Conservation (phyloP, 2,888 invertebrate species). For the Nowickia ferox region DNA sequence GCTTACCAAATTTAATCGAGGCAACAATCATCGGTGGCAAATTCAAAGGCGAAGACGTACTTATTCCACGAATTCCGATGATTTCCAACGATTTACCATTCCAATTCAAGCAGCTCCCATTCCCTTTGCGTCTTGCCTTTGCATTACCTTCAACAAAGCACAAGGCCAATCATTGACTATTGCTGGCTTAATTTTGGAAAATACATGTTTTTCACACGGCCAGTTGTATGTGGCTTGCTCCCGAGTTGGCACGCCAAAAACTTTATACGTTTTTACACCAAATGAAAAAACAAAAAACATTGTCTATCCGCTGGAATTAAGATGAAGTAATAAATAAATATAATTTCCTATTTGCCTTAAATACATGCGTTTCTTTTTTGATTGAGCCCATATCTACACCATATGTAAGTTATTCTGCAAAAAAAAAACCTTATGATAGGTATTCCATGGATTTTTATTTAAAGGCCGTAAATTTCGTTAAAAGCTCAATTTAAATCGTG, state of each 20-base stretch:
- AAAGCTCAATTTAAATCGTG: not conserved
- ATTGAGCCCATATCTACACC: too few relatives aligned
- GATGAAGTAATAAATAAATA: conserved; percentile 51
- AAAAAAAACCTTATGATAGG: too few relatives aligned
- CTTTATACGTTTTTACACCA: conserved; percentile 52
- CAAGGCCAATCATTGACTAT: conserved; percentile 10
- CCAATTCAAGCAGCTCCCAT: conserved; percentile 5
- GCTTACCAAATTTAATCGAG: conserved; percentile 45
- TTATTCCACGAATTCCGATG: conserved; percentile 78
- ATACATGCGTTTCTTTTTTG: too few relatives aligned
- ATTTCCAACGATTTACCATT: conserved; percentile 70
- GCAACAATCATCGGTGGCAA: conserved; percentile 53
- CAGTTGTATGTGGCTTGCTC: conserved; percentile 76
- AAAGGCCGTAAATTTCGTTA: conserved; percentile 25
- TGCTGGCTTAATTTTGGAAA: not conserved
- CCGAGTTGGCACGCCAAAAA: conserved; percentile 41
- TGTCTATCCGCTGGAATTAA: too few relatives aligned
- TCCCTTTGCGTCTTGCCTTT: conserved; percentile 5
- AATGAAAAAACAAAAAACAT: conserved; percentile 54
- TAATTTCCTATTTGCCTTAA: not conserved
- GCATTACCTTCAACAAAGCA: conserved; percentile 6
- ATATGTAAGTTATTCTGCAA: too few relatives aligned
- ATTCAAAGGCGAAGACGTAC: conserved; percentile 73
- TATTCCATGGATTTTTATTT: not conserved
- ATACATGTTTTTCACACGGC: conserved; percentile 77